Evolutionary conservation across 2,113 vertebrate genomes (phyloP), one percentile per base, ranked within the genome.

Genomic region (Ictalurus punctatus): DNA sequence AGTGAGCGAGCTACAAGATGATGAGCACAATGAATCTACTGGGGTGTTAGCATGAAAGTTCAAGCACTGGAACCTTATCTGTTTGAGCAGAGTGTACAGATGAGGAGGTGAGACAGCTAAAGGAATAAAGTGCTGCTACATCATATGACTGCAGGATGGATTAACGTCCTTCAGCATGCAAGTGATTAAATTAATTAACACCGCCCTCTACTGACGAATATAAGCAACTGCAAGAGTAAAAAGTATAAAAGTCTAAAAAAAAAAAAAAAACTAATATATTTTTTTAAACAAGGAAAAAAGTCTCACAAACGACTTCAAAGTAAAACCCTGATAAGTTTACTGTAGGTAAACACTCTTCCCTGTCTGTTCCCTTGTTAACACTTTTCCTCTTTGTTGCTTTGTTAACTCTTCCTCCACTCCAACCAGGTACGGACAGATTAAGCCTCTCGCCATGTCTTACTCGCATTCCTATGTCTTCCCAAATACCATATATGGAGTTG

Each of bases 191-290:
- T 56, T 69, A 88, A 21, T 44, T 21, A 85, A 92, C 82, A 90
- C 25, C 67, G 54, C 87, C 90, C 85, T 88, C 91, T 89, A 83
- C 14, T 87, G 90, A 67, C 30, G 0, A 27, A 23, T 59, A 4
- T 1, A 19, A 19, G 56, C 16, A 48, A 13, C 54, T 76, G 63
- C 79, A 56, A 27, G 9, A 34, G 71, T 25, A 83, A 69, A 67
- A n/a, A 21, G 1, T 40, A 40, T 56, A 65, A 65, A 10, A 2
- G 14, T 13, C 16, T 27, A 30, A 40, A 40, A 40, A 6, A 52
- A 52, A 2, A 2, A 40, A 40, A 40, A 40, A 40, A n/a, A n/a
- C n/a, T n/a, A n/a, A 44, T 40, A 40, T 40, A 2, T 40, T 40
- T 40, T 44, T 6, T 44, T 6, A 48, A 48, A 48, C 44, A 48